phyloP scores from a whole-genome alignment of 2,797 vertebrate species.

The Falco rusticolus region DNA sequence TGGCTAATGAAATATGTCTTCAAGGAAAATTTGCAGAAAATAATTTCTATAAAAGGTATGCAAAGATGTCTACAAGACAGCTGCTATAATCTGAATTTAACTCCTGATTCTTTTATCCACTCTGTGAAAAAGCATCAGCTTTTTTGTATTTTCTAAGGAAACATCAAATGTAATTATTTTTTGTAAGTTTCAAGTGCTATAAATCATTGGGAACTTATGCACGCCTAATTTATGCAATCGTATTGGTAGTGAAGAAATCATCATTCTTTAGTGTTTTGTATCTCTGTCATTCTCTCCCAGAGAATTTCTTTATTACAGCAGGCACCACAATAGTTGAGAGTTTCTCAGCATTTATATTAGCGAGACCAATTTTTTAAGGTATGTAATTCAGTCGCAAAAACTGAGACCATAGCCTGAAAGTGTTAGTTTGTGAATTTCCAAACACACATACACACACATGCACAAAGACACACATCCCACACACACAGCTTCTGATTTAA shows the following conservation, averaged over 20 bases:
- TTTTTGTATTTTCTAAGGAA: constrained; percentile 64
- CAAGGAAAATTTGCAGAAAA: constrained; percentile 47
- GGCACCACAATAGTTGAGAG: not conserved
- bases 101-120: constrained; percentile 48
- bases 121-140: constrained; percentile 36
- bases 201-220: constrained; percentile 55
- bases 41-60: constrained; percentile 48
- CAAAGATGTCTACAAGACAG: constrained; percentile 46
- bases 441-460: not conserved
- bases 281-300: constrained; percentile 25
- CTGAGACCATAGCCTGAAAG: not conserved
- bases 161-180: constrained; percentile 50
- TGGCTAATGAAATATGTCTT: constrained; percentile 37
- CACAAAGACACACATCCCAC: not conserved
- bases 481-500: not conserved
- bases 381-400: constrained; percentile 4
- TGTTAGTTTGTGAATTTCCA: constrained; percentile 16
- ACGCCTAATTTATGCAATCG: constrained; percentile 55
- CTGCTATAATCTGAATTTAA: constrained; percentile 45
- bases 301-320: constrained; percentile 10
- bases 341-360: constrained; percentile 23
- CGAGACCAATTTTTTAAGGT: constrained; percentile 13
- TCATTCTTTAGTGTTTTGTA: constrained; percentile 38
- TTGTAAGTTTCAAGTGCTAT: constrained; percentile 61
- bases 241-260: constrained; percentile 45